Conservation (phyloP, 2,797 vertebrate genomes). For the Lerista edwardsae region DNA sequence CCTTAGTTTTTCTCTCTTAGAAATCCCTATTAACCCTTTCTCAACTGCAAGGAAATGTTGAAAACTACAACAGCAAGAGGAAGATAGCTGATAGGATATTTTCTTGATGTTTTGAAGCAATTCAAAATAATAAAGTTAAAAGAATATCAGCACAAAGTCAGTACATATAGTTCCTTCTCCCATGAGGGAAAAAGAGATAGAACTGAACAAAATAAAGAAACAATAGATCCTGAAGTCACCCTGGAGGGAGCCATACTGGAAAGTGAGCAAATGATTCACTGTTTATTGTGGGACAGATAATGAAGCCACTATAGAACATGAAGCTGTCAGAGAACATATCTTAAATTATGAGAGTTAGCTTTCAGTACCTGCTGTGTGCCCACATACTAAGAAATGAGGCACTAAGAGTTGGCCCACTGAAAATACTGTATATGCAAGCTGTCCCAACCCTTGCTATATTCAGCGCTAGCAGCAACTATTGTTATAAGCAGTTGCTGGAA, state of each 20-base stretch:
- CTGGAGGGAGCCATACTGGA: neutral
- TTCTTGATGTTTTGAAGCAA: neutral
- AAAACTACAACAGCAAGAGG: neutral
- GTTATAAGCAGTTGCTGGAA: neutral
- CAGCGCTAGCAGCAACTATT: neutral
- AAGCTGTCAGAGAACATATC: neutral
- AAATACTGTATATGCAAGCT: neutral
- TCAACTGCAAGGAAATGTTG: neutral
- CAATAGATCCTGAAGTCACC: neutral
- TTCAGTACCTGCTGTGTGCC: neutral
- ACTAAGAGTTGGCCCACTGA: neutral
- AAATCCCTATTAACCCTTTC: neutral
- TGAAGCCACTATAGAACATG: neutral
- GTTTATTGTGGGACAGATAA: neutral
- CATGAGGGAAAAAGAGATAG: neutral
- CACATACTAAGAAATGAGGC: neutral
- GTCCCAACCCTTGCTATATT: neutral
- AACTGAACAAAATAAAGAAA: neutral
- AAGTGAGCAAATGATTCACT: neutral
- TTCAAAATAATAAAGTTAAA: neutral
- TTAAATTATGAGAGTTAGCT: neutral
- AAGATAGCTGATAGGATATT: neutral
- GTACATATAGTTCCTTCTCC: neutral
- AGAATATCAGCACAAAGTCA: neutral
- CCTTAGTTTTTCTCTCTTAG: neutral